Evolutionary conservation across 2,888 invertebrate genomes (phyloP).

Genomic region (Phania funesta): DNA sequence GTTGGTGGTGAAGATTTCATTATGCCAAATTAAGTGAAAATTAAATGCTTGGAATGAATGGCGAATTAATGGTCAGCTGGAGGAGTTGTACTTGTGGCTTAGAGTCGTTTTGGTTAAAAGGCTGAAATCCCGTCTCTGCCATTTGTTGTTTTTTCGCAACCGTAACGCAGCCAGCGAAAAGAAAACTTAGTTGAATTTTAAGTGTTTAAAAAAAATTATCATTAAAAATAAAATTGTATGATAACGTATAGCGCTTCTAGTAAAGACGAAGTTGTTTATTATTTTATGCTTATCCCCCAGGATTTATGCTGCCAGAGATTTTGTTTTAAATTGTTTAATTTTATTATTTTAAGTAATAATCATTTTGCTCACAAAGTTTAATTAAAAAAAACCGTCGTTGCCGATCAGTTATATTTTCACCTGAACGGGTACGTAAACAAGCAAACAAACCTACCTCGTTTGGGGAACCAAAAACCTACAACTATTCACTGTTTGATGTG

Average conservation of each 20-base stretch:
- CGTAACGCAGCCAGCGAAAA: neutral
- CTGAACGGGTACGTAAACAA: too few species aligned
- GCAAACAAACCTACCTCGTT: too few species aligned
- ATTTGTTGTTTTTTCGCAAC: neutral
- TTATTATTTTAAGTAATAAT: neutral
- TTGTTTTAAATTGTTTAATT: neutral
- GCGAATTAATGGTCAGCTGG: constrained; percentile 51
- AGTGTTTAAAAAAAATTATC: constrained; percentile 48
- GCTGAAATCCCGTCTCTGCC: neutral
- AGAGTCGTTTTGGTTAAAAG: constrained; percentile 27
- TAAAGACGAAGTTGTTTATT: constrained; percentile 29
- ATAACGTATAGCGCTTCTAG: neutral
- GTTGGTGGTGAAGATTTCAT: constrained; percentile 35
- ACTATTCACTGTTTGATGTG: too few species aligned
- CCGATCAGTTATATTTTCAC: too few species aligned
- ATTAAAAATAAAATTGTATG: constrained; percentile 32
- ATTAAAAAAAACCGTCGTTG: too few species aligned
- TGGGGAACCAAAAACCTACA: too few species aligned
- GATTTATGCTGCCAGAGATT: constrained; percentile 48
- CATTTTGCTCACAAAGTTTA: neutral
- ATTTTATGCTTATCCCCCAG: constrained; percentile 53
- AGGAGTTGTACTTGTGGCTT: neutral
- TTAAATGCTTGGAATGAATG: constrained; percentile 63
- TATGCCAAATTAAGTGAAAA: constrained; percentile 69
- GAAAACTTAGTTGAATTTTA: constrained; percentile 16